Conservation (phyloP, 2,797 vertebrate species). For the Gadopsis bispinosus region DNA sequence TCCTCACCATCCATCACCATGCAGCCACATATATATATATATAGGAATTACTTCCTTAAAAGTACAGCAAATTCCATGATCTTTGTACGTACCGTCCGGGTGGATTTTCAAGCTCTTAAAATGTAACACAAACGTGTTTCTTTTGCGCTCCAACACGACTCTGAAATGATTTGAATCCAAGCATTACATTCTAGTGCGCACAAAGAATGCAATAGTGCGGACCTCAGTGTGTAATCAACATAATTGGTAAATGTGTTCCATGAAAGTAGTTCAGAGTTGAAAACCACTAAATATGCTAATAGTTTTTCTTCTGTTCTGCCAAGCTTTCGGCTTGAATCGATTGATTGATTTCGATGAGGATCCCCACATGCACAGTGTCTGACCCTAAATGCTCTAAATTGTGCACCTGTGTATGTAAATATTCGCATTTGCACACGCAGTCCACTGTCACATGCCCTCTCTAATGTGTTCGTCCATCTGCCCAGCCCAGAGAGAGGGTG, state of each 20-base stretch:
- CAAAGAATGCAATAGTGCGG: conserved; percentile 6
- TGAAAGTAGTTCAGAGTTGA: conserved; percentile 48
- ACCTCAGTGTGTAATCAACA: conserved; percentile 43
- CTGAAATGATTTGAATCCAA: conserved; percentile 6
- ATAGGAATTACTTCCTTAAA: conserved; percentile 1
- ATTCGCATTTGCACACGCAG: conserved; percentile 1
- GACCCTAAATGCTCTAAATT: conserved; percentile 23
- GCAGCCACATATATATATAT: conserved; percentile 17
- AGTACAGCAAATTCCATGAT: conserved; percentile 8
- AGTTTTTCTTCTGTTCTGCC: conserved; percentile 23
- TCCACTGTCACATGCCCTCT: not conserved
- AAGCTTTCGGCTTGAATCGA: conserved; percentile 48
- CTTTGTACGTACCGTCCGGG: not conserved
- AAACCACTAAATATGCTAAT: conserved; percentile 68
- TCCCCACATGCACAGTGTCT: not conserved
- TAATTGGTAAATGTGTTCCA: conserved; percentile 52
- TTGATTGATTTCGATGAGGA: conserved; percentile 53
- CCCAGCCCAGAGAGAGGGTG: not conserved
- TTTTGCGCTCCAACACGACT: conserved; percentile 1
- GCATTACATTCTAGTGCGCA: not conserved
- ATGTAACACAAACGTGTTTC: not conserved
- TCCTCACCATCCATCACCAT: conserved; percentile 11
- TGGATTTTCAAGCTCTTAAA: not conserved
- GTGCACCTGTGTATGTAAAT: conserved; percentile 28
- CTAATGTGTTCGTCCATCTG: conserved; percentile 8